Conservation (phyloP, 2,797 vertebrate species). For the Sebastes minor region DNA sequence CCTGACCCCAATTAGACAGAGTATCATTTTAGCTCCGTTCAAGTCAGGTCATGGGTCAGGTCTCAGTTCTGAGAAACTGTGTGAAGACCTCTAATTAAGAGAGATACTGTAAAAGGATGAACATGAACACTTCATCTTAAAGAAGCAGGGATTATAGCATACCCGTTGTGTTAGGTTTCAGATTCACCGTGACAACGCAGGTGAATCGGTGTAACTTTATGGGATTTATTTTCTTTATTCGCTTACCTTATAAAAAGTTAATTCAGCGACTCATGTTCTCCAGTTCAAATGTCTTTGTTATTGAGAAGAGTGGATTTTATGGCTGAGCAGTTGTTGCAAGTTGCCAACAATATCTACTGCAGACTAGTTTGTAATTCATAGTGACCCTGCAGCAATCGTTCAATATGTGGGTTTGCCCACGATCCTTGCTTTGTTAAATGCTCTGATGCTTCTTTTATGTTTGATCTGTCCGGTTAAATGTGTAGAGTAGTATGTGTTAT, state of each 20-base stretch:
- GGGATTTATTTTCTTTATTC: neutral
- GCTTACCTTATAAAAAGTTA: neutral
- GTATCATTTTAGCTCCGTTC: neutral
- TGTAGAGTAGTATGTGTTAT: neutral
- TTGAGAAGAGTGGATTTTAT: neutral
- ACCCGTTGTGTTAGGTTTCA: neutral
- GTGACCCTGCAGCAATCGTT: neutral
- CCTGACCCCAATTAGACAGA: neutral
- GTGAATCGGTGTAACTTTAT: neutral
- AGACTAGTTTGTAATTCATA: slow-evolving; percentile 1
- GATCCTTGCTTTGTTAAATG: neutral
- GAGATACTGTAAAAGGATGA: neutral
- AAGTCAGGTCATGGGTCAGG: neutral
- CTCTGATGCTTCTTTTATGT: neutral
- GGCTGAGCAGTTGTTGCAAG: neutral
- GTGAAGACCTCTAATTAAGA: neutral
- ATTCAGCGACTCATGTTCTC: neutral
- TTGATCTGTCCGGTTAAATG: neutral
- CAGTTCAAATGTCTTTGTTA: neutral
- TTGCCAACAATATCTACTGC: neutral
- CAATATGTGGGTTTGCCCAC: neutral
- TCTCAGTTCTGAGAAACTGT: neutral
- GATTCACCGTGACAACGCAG: neutral
- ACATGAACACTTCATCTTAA: neutral
- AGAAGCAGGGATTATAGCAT: neutral